A percentile compares a stretch with the other conserved stretches of the same genome.
Conservation (phyloP, 2,113 vertebrate genomes). For the Cottus gobio region DNA sequence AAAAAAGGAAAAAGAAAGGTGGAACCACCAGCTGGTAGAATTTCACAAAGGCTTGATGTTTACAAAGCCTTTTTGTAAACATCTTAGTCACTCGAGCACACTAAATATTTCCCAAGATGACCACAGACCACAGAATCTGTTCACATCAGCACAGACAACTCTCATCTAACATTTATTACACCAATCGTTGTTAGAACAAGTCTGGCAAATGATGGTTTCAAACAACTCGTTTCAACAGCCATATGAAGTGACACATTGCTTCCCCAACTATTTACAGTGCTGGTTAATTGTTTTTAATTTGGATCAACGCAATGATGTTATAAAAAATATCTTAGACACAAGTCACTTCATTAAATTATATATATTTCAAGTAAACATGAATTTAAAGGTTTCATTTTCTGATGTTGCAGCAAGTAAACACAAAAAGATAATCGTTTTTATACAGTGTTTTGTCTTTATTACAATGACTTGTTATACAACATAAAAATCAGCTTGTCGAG, state of each 20-base stretch:
- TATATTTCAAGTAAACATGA: neutral
- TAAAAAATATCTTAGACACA: neutral
- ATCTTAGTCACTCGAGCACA: slow-evolving; percentile 13
- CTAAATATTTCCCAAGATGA: slow-evolving; percentile 11
- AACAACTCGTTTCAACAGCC: neutral
- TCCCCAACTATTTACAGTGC: neutral
- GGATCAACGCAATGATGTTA: too few relatives aligned
- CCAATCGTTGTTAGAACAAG: slow-evolving; percentile 13
- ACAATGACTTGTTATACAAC: slow-evolving; percentile 17
- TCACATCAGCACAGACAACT: slow-evolving; percentile 10
- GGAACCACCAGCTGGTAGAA: neutral
- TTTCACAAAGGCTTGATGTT: neutral
- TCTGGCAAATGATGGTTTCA: slow-evolving; percentile 8
- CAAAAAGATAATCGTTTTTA: neutral
- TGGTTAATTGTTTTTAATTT: neutral
- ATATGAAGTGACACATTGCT: neutral
- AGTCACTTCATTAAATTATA: neutral
- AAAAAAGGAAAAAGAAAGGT: neutral
- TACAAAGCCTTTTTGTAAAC: too few relatives aligned
- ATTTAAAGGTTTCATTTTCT: neutral
- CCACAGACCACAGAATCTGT: slow-evolving; percentile 16
- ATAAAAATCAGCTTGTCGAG: slow-evolving; percentile 4
- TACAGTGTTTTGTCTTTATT: slow-evolving; percentile 57
- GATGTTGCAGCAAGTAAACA: neutral
- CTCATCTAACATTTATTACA: slow-evolving; percentile 12